These are phyloP conservation scores for Pomatorhinus ruficollis DNA, from an alignment of 2,113 vertebrate genomes.

Conservation along the genomic window DNA sequence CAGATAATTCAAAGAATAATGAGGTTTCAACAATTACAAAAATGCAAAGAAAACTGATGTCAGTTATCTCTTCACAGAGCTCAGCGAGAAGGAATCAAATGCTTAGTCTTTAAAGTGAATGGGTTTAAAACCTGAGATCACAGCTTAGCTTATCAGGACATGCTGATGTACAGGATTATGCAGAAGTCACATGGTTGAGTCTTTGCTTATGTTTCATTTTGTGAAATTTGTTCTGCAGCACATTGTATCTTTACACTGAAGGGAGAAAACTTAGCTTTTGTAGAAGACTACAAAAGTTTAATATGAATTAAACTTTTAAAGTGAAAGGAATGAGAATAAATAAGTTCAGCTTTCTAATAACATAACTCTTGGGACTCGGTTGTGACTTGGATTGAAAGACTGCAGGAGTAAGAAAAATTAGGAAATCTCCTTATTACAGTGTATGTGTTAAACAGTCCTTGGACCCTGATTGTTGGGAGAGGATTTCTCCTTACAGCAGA, in stretches of 20 bases:
- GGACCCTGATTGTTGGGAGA: background rate
- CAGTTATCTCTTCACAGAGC: constrained; percentile 46
- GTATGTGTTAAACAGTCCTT: background rate
- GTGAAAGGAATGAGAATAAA: background rate
- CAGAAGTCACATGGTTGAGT: background rate
- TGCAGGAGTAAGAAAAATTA: background rate
- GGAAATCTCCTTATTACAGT: background rate
- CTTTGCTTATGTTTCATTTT: background rate
- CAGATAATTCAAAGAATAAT: constrained; percentile 71
- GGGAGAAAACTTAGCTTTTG: background rate
- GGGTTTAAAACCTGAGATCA: constrained; percentile 22
- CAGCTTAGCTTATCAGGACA: constrained; percentile 12
- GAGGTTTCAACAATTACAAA: constrained; percentile 56
- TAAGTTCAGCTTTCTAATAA: background rate
- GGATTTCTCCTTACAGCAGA: background rate
- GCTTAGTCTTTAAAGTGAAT: constrained; percentile 42
- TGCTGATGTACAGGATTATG: constrained; percentile 11
- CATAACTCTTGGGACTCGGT: background rate
- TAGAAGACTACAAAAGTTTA: background rate
- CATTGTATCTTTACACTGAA: background rate
- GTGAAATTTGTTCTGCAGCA: background rate
- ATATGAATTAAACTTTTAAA: background rate
- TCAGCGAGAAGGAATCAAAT: constrained; percentile 20
- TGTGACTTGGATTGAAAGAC: background rate
- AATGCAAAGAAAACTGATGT: constrained; percentile 43